phyloP scores from a whole-genome alignment of 2,888 invertebrate species.

The Tolmerus cingulatus region DNA sequence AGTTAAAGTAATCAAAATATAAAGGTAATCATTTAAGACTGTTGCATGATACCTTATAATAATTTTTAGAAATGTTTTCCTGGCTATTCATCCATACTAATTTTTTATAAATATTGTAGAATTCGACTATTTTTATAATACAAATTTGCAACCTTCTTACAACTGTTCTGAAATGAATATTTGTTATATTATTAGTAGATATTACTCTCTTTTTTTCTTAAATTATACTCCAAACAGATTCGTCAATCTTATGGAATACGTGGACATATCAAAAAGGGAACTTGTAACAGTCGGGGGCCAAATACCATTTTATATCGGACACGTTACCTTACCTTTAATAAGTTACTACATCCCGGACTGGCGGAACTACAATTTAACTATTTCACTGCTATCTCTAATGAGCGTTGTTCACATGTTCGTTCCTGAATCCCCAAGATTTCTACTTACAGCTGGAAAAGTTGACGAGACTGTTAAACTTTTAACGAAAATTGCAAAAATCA shows the following conservation, averaged over 20 bases:
- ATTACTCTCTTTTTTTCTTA: neutral
- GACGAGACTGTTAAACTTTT: slow-evolving; percentile 54
- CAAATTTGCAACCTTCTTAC: no score
- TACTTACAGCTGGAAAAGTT: slow-evolving; percentile 57
- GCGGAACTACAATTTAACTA: slow-evolving; percentile 77
- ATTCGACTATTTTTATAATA: no score
- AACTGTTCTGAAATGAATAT: neutral
- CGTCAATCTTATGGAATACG: slow-evolving; percentile 70
- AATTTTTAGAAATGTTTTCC: no score
- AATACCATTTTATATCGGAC: slow-evolving; percentile 73
- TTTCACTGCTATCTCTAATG: slow-evolving; percentile 78
- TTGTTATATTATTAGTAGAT: neutral
- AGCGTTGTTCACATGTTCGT: slow-evolving; percentile 69
- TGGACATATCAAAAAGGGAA: slow-evolving; percentile 66
- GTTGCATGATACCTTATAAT: no score
- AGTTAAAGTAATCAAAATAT: no score
- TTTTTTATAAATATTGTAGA: no score
- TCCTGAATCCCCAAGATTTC: slow-evolving; percentile 60
- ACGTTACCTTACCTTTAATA: slow-evolving; percentile 68
- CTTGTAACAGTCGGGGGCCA: slow-evolving; percentile 67
- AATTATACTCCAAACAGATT: slow-evolving; percentile 61
- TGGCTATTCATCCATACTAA: no score
- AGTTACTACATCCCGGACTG: slow-evolving; percentile 73
- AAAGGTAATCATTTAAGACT: no score
- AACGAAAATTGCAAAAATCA: neutral